phyloP scores from a whole-genome alignment of 2,113 vertebrate genomes.

The Hyperopisus bebe region DNA sequence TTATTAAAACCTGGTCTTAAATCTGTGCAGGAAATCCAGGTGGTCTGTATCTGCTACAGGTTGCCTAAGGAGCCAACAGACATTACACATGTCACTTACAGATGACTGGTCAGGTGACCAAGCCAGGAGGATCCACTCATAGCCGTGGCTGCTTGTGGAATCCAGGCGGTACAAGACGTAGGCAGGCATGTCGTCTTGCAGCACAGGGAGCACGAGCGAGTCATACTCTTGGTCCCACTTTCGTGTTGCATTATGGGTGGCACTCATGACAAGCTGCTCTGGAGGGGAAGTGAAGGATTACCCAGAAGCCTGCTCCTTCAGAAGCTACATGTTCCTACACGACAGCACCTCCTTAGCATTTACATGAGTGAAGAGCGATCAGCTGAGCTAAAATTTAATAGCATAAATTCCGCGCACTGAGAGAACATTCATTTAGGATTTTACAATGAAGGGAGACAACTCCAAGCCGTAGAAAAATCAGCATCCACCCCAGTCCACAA shows the following conservation, averaged over 20 bases:
- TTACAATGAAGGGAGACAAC: neutral
- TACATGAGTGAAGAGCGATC: neutral
- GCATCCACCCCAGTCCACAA: neutral
- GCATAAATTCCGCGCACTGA: neutral
- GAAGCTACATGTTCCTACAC: neutral
- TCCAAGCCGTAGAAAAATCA: neutral
- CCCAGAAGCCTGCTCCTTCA: neutral
- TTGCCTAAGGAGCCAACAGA: neutral
- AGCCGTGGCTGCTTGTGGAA: conserved; percentile 79
- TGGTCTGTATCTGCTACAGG: neutral
- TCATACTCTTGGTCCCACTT: conserved; percentile 82
- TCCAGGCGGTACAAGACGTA: conserved; percentile 82
- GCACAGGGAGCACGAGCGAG: conserved; percentile 65
- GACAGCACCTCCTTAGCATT: neutral
- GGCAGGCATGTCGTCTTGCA: conserved; percentile 76
- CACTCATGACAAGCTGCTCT: conserved; percentile 76
- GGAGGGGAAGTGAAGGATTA: conserved; percentile 14
- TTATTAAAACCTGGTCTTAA: neutral
- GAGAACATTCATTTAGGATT: neutral
- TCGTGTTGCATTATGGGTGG: conserved; percentile 50
- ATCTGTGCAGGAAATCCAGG: neutral
- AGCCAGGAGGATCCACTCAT: conserved; percentile 81
- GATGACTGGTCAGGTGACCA: conserved; percentile 83
- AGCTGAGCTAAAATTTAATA: neutral
- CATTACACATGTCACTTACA: conserved; percentile 56